Conservation (phyloP, 2,888 invertebrate species). For the Leucoptera coffeella region DNA sequence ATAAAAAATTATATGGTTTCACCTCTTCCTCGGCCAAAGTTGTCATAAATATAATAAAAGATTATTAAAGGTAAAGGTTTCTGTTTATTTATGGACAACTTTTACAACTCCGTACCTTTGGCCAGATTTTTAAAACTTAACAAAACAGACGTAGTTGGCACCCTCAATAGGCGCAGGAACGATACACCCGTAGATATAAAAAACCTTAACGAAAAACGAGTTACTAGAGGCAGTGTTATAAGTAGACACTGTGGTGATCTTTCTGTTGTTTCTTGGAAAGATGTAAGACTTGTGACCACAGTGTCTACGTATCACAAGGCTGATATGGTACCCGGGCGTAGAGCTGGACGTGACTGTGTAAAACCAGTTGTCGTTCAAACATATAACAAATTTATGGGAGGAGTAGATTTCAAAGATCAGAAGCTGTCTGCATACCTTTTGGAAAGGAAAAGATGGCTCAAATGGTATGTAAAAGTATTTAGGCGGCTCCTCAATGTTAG, state of each 20-base stretch:
- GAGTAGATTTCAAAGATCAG: conserved; percentile 4
- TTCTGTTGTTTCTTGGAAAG: conserved; percentile 2
- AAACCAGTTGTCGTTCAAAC: conserved; percentile 3
- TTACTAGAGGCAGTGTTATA: not conserved
- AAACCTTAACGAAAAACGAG: not conserved
- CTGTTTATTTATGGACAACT: too few relatives aligned
- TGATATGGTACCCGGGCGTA: not conserved
- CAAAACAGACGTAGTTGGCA: too few relatives aligned
- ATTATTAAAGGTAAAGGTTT: too few relatives aligned
- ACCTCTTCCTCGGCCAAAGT: too few relatives aligned
- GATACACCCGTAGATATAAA: not conserved
- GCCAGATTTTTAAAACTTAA: too few relatives aligned
- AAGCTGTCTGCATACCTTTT: conserved; percentile 1
- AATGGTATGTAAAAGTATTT: conserved; percentile 5
- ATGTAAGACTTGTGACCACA: conserved; percentile 5
- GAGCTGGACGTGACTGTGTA: not conserved
- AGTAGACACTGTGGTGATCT: conserved; percentile 4
- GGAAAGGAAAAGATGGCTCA: conserved; percentile 4
- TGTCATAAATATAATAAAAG: too few relatives aligned
- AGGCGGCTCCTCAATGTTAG: conserved; percentile 2
- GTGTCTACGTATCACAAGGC: conserved; percentile 4
- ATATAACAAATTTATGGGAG: conserved; percentile 4
- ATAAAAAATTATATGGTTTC: conserved; percentile 2
- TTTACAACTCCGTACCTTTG: too few relatives aligned
- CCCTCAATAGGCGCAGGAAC: not conserved